phyloP scores from a whole-genome alignment of 1,140 invertebrate genomes.

The Lepeophtheirus salmonis region DNA sequence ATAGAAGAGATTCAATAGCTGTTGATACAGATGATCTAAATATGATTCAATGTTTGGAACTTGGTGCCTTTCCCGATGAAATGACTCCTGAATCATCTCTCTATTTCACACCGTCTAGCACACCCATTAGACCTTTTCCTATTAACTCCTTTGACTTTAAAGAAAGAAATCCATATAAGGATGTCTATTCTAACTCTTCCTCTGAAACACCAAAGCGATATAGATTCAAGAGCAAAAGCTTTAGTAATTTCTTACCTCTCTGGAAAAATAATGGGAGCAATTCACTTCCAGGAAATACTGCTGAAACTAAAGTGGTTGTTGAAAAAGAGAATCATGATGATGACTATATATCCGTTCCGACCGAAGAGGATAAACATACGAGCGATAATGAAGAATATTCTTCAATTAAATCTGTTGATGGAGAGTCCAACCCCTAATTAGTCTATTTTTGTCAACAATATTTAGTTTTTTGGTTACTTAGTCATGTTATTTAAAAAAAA shows the following conservation, averaged over 20 bases:
- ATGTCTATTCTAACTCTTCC: not conserved
- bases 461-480: no score
- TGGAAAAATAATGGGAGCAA: not conserved
- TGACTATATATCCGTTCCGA: no score
- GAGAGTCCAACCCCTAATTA: no score
- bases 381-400: no score
- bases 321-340: slow-evolving; percentile 17
- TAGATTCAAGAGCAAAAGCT: slow-evolving; percentile 7
- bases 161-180: not conserved
- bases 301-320: slow-evolving; percentile 1
- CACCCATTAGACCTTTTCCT: slow-evolving; percentile 6
- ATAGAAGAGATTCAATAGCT: slow-evolving; percentile 1
- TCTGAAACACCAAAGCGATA: not conserved
- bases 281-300: not conserved
- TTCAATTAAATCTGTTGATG: no score
- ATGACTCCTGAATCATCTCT: slow-evolving; percentile 4
- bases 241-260: slow-evolving; percentile 10
- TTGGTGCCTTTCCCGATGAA: not conserved
- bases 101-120: slow-evolving; percentile 12
- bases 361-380: no score
- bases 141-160: no score
- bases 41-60: slow-evolving; percentile 1
- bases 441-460: no score
- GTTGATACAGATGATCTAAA: not conserved
- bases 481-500: no score